A percentile compares a stretch with the other conserved stretches of the same genome.
These are phyloP conservation scores for Gonioctena quinquepunctata DNA, from an alignment of 1,140 invertebrate species.

Conservation along the genomic window DNA sequence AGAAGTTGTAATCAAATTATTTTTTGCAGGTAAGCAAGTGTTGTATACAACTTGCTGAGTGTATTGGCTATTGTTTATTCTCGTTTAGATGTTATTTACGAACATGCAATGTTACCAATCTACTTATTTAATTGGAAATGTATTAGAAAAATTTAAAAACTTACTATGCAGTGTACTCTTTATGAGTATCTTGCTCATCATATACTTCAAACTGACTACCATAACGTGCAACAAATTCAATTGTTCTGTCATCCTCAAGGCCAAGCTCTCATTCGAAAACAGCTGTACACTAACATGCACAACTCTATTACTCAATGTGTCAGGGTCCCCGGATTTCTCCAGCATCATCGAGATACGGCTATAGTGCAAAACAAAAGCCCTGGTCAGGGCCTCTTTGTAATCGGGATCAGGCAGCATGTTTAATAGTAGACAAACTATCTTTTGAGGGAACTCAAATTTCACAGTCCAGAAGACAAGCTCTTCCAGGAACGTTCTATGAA, in stretches of 20 bases:
- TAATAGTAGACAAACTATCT: constrained; percentile 91
- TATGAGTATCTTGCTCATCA: constrained; percentile 91
- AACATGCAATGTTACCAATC: too few species aligned
- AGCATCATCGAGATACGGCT: constrained; percentile 90
- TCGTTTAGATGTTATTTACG: too few species aligned
- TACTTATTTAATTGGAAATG: too few species aligned
- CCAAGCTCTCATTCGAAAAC: constrained; percentile 91
- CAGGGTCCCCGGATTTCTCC: constrained; percentile 81
- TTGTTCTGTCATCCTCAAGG: constrained; percentile 87
- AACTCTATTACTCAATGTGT: constrained; percentile 90
- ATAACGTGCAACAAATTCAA: constrained; percentile 90
- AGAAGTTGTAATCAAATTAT: too few species aligned
- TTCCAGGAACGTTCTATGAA: constrained; percentile 88
- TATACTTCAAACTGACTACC: constrained; percentile 89
- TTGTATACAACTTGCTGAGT: too few species aligned
- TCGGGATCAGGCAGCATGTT: constrained; percentile 94
- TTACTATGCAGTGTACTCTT: constrained; percentile 83
- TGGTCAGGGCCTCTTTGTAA: constrained; percentile 73
- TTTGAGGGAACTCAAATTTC: constrained; percentile 96
- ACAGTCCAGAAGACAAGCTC: constrained; percentile 98
- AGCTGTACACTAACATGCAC: constrained; percentile 96
- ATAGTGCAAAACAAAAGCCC: constrained; percentile 93
- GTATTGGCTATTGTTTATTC: too few species aligned
- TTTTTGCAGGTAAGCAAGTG: too few species aligned
- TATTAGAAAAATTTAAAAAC: constrained; percentile 22